Evolutionary conservation across 2,797 vertebrate genomes (phyloP).

Genomic region (Limnodromus scolopaceus): DNA sequence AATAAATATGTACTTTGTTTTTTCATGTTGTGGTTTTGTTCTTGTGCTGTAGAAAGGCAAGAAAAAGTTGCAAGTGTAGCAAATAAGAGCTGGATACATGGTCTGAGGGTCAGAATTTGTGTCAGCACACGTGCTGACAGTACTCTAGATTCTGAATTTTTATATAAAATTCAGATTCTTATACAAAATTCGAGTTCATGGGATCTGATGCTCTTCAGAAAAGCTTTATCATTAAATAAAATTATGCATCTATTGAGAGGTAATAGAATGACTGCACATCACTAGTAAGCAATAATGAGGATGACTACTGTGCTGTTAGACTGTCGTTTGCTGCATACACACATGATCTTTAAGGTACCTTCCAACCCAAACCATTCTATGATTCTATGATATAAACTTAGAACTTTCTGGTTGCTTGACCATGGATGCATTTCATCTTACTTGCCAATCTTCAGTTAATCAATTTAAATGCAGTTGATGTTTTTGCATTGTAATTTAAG

Average conservation of each 20-base stretch:
- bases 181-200: neutral
- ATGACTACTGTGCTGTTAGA: neutral
- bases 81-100: neutral
- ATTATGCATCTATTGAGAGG: neutral
- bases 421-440: neutral
- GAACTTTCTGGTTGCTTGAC: neutral
- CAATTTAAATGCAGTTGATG: neutral
- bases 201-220: neutral
- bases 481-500: neutral
- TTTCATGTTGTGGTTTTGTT: fast-evolving
- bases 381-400: neutral
- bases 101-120: fast-evolving
- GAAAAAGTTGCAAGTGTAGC: neutral
- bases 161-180: neutral
- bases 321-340: neutral
- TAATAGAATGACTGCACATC: neutral
- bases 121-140: fast-evolving
- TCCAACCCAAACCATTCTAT: too few species aligned
- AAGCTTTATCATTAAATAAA: neutral
- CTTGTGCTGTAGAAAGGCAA: neutral
- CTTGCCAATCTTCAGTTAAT: neutral
- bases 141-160: neutral
- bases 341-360: too few species aligned
- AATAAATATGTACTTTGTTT: neutral
- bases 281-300: neutral